Base-by-base conservation (phyloP, 2,797 vertebrate species). In the Cirrhinus molitorella region DNA sequence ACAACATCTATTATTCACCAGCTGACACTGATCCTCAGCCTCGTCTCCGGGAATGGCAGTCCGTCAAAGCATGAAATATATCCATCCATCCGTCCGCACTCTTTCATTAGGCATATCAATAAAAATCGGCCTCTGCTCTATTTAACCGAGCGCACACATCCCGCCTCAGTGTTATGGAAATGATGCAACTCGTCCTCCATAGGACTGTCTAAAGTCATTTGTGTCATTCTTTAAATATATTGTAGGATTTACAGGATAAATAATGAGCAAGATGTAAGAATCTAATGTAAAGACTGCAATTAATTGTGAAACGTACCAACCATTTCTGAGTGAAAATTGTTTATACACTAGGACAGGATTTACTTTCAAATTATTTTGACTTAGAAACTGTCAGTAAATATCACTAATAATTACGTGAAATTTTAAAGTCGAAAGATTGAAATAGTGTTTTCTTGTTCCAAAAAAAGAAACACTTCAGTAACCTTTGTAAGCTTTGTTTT, bases 1-100 rank as follows among this genome's bases (percentile, higher is more conserved):
- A 96, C 94, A 95, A 92, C 94, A 95, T 96, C 91, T 95, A 96
- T 96, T 95, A 95, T 96, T 96, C 92, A 96, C 94, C 86, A 88
- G 88, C 90, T 92, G 92, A 92, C 89, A 82, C 89, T 67, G 91
- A 94, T 92, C 92, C 91, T 91, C 80, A 87, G 78, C 49, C 78
- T 85, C 84, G 82, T 83, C 85, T 86, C 85, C 87, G 87, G 85
- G 86, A 87, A 88, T 80, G 79, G 76, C 87, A 78, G 88, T 84
- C 88, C 85, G 88, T 88, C 88, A 87, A 88, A 77, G 73, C 81
- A 68, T 83, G 86, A 78, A 83, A 85, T 86, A 82, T 83, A 87
- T 87, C 86, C 86, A 88, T 87, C 84, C 79, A 72, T 85, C 83
- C 81, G 76, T 87, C 83, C 43, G 31, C 78, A 49, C 70, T 40